Conservation (phyloP, 2,113 vertebrate species). For the Indicator maculatus region DNA sequence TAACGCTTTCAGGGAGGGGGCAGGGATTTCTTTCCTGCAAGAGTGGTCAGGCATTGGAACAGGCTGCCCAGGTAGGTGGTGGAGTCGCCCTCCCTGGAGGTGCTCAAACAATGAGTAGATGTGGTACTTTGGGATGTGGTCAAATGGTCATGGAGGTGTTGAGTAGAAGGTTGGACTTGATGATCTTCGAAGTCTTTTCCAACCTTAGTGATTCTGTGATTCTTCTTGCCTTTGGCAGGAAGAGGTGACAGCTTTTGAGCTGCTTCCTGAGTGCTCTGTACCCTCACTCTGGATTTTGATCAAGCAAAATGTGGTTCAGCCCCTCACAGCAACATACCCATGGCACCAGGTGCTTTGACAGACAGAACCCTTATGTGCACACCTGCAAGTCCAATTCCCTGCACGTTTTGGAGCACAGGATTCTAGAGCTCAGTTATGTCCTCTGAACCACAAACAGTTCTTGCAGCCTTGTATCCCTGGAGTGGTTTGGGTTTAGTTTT, state of each 20-base stretch:
- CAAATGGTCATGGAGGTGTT: too few species aligned
- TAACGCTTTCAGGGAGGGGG: too few species aligned
- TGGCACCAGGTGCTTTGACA: background rate
- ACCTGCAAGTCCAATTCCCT: background rate
- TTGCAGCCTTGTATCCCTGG: background rate
- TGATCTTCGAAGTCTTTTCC: too few species aligned
- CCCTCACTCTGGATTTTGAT: background rate
- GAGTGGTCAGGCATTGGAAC: too few species aligned
- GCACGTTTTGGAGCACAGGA: background rate
- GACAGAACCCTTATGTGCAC: background rate
- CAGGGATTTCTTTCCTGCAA: too few species aligned
- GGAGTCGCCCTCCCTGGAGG: too few species aligned
- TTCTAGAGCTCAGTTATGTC: background rate
- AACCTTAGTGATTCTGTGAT: too few species aligned
- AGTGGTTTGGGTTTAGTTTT: background rate
- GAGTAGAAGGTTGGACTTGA: too few species aligned
- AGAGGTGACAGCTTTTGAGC: background rate
- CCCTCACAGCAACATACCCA: background rate
- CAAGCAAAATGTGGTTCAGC: background rate
- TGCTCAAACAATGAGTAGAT: too few species aligned
- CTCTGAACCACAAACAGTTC: background rate
- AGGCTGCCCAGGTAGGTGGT: too few species aligned
- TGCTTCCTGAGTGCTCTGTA: background rate
- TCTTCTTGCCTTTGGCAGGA: constrained; percentile 21
- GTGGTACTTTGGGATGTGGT: too few species aligned